Conservation (phyloP, 2,888 invertebrate species). For the Rotaria magnacalcarata region DNA sequence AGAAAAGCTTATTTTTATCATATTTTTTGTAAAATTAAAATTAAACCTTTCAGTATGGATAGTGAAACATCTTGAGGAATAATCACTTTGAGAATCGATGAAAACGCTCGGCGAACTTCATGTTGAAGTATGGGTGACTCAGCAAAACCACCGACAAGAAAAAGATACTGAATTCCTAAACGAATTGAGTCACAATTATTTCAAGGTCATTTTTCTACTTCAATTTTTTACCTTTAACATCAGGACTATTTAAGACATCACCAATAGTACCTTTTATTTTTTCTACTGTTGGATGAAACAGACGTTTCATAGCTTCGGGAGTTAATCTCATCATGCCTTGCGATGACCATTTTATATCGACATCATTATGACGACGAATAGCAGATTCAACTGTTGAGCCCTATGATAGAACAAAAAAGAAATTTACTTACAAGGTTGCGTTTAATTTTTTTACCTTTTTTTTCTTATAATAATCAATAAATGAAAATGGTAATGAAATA, state of each 20-base stretch:
- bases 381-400: slow-evolving; percentile 59
- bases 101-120: slow-evolving; percentile 61
- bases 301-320: slow-evolving; percentile 60
- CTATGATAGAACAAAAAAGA: slow-evolving; percentile 50
- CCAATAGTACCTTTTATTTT: slow-evolving; percentile 61
- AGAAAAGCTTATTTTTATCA: too few species aligned
- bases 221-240: slow-evolving; percentile 51
- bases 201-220: too few species aligned
- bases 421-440: too few species aligned
- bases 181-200: background rate
- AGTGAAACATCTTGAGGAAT: slow-evolving; percentile 62
- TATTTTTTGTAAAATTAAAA: too few species aligned
- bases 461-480: slow-evolving; percentile 63
- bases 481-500: slow-evolving; percentile 63
- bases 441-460: slow-evolving; percentile 50
- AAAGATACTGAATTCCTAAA: slow-evolving; percentile 60
- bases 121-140: slow-evolving; percentile 63
- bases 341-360: slow-evolving; percentile 62
- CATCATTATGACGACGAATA: slow-evolving; percentile 60
- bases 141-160: slow-evolving; percentile 64
- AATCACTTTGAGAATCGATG: slow-evolving; percentile 52
- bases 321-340: slow-evolving; percentile 63
- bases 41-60: slow-evolving; percentile 61
- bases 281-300: slow-evolving; percentile 61
- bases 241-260: slow-evolving; percentile 59